Conservation (phyloP, 1,140 invertebrate genomes). For the Telenomus remus region DNA sequence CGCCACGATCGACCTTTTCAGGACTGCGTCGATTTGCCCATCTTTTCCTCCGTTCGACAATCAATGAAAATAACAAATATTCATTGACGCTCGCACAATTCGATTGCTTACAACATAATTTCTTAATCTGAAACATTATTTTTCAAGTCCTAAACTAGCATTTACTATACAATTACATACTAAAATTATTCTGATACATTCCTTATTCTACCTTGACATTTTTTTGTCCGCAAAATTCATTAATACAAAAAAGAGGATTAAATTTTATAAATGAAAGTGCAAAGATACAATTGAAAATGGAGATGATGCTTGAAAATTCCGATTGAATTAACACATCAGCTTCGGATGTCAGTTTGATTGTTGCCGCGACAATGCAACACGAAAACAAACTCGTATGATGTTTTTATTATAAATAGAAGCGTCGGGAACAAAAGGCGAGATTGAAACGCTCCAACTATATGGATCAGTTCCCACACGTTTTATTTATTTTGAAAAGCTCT, state of each 20-base stretch:
- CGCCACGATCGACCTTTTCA: constrained; percentile 61
- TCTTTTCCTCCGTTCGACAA: constrained; percentile 63
- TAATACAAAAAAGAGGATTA: too few relatives aligned
- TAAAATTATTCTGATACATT: too few relatives aligned
- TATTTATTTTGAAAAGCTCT: constrained; percentile 42
- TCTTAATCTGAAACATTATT: too few relatives aligned
- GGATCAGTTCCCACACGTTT: constrained; percentile 51
- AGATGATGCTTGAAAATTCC: too few relatives aligned
- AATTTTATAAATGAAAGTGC: too few relatives aligned
- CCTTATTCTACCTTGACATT: too few relatives aligned
- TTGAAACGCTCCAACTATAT: constrained; percentile 51
- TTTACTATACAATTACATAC: too few relatives aligned
- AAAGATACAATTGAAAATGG: too few relatives aligned
- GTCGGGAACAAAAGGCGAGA: constrained; percentile 46
- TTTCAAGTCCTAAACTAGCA: too few relatives aligned
- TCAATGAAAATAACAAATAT: constrained; percentile 44
- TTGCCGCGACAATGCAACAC: constrained; percentile 32
- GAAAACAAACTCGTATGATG: constrained; percentile 28
- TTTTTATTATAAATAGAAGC: constrained; percentile 34
- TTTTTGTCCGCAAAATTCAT: too few relatives aligned
- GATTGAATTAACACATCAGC: constrained; percentile 29
- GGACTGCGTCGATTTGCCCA: constrained; percentile 58
- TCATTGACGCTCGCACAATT: too few relatives aligned
- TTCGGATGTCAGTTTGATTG: constrained; percentile 37
- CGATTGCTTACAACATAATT: too few relatives aligned